Evolutionary conservation across 2,797 vertebrate species (phyloP).

Genomic region (Halcyon smyrnensis): DNA sequence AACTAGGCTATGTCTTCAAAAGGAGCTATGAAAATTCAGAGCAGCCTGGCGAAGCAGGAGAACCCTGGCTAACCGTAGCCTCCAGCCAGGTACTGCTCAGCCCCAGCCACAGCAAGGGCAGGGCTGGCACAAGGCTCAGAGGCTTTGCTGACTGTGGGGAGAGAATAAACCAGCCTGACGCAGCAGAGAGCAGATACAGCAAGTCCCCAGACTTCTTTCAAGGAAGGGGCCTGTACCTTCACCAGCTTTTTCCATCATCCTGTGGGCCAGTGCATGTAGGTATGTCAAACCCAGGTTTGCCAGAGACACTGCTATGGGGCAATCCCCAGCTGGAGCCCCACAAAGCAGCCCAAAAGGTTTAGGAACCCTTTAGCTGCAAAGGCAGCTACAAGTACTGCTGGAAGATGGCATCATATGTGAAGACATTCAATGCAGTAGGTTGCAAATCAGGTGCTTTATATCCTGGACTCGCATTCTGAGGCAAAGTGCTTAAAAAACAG

Average conservation of each 20-base stretch:
- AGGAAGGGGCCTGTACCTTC: background rate
- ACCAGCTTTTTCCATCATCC: background rate
- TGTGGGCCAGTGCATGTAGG: background rate
- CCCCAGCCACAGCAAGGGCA: accelerated
- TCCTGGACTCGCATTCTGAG: slow-evolving; percentile 37
- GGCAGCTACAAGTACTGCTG: background rate
- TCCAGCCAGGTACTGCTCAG: background rate
- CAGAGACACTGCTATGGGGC: accelerated
- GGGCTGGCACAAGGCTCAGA: background rate
- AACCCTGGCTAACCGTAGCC: background rate
- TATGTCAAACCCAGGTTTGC: background rate
- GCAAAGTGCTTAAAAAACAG: slow-evolving; percentile 41
- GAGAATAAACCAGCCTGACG: background rate
- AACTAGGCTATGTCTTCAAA: background rate
- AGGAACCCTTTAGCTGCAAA: background rate
- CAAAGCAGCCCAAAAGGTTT: background rate
- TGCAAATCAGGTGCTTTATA: slow-evolving; percentile 23
- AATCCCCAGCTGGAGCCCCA: background rate
- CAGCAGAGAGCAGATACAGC: background rate
- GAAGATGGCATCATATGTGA: background rate
- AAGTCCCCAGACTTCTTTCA: background rate
- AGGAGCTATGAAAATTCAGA: background rate
- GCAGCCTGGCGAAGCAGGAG: background rate
- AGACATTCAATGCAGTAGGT: background rate
- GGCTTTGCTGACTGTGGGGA: background rate